Conservation (phyloP, 2,113 vertebrate genomes). For the Seriola quinqueradiata region DNA sequence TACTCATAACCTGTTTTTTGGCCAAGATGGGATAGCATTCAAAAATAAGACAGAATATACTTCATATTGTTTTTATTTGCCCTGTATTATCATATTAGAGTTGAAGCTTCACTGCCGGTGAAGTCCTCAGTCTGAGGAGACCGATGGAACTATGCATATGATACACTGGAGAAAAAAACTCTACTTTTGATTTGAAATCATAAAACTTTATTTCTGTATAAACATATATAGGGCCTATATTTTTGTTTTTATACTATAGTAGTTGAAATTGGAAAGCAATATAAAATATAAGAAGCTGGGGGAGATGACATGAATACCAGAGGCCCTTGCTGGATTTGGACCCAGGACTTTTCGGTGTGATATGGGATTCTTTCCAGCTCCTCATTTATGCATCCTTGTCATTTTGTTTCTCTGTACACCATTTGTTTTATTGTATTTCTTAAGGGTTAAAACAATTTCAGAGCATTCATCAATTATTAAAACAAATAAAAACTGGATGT, state of each 20-base stretch:
- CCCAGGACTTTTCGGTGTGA: neutral
- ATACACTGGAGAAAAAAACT: conserved; percentile 13
- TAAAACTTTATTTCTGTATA: neutral
- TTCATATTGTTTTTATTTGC: neutral
- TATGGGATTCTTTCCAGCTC: conserved; percentile 21
- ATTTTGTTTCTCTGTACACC: conserved; percentile 12
- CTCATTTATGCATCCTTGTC: conserved; percentile 21
- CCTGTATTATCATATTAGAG: neutral
- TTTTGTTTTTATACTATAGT: neutral
- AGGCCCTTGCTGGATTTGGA: conserved; percentile 16
- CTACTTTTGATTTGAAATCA: neutral
- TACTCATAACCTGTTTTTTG: too few relatives aligned
- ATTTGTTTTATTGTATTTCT: too few relatives aligned
- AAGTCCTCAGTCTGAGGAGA: conserved; percentile 17
- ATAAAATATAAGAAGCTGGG: neutral
- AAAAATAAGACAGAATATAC: neutral
- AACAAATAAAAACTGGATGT: neutral
- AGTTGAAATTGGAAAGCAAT: neutral
- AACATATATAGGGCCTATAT: neutral
- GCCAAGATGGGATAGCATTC: neutral
- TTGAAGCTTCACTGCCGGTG: conserved; percentile 8
- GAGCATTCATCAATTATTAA: neutral
- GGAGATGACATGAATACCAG: conserved; percentile 9
- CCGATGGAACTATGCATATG: neutral
- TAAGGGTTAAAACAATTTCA: neutral